A percentile compares a stretch with the other conserved stretches of the same genome.
phyloP scores from a whole-genome alignment of 2,113 vertebrate genomes.

The Sminthopsis crassicaudata region DNA sequence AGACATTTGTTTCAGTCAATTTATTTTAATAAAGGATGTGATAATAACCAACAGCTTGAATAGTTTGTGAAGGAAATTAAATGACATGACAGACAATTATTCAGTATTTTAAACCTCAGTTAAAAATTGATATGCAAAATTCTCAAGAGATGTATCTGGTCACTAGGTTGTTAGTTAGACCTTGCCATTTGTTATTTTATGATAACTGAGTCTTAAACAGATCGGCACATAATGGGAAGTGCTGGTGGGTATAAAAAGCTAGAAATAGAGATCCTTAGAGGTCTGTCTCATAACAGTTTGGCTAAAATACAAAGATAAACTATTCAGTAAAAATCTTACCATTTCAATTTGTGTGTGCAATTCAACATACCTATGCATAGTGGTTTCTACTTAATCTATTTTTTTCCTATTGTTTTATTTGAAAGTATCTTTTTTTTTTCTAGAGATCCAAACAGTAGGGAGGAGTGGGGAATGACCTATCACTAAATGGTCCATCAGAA shows the following conservation, averaged over 20 bases:
- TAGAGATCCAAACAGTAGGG: not conserved
- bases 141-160: constrained; percentile 20
- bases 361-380: not conserved
- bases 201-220: constrained; percentile 48
- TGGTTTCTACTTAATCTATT: not conserved
- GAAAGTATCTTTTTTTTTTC: not conserved
- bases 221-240: not conserved
- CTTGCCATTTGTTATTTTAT: constrained; percentile 33
- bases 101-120: constrained; percentile 16
- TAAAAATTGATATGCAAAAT: constrained; percentile 43
- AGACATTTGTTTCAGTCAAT: not conserved
- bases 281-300: constrained; percentile 6
- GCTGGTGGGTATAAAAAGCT: not conserved
- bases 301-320: constrained; percentile 23
- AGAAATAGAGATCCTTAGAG: constrained; percentile 25
- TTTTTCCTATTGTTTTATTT: not conserved
- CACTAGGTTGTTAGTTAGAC: constrained; percentile 8
- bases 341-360: constrained; percentile 39
- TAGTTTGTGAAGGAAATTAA: constrained; percentile 35
- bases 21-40: not conserved
- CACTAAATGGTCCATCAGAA: not conserved
- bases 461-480: not conserved
- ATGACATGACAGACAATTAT: constrained; percentile 44
- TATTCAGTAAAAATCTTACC: constrained; percentile 47
- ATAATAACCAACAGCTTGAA: not conserved